These are phyloP conservation scores for Thalassarche chlororhynchos DNA, from an alignment of 2,113 vertebrate genomes.

Conservation along the genomic window DNA sequence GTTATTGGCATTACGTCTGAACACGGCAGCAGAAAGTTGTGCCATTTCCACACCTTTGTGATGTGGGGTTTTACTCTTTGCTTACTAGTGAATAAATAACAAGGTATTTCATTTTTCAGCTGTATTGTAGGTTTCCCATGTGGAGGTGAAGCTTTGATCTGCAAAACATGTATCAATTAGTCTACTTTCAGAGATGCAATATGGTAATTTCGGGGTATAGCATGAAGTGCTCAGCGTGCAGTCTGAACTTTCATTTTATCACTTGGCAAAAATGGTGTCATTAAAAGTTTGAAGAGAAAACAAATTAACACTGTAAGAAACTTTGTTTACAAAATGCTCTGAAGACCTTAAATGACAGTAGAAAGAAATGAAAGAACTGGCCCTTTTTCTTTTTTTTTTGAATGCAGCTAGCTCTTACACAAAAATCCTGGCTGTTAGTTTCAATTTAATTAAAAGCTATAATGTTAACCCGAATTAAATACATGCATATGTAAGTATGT, in stretches of 20 bases:
- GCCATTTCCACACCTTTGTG: not conserved
- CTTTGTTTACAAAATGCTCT: not conserved
- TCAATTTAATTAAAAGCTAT: not conserved
- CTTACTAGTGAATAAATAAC: slow-evolving; percentile 5
- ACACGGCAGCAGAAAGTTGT: not conserved
- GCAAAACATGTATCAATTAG: slow-evolving; percentile 8
- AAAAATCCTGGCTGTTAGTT: not conserved
- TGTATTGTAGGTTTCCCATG: not conserved
- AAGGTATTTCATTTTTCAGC: not conserved
- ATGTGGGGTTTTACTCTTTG: not conserved
- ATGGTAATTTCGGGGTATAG: not conserved
- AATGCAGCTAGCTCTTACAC: not conserved
- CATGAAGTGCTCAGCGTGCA: not conserved
- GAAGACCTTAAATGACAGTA: not conserved
- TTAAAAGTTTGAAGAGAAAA: not conserved
- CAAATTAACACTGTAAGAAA: not conserved
- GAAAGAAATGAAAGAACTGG: not conserved
- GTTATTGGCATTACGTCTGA: not conserved
- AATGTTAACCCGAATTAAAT: not conserved
- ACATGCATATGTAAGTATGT: not conserved
- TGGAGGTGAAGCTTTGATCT: slow-evolving; percentile 11
- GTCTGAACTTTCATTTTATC: not conserved
- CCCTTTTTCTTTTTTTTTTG: not conserved
- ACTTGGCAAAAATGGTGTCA: not conserved
- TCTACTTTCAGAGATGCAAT: not conserved